These are phyloP conservation scores for Lasiurus borealis DNA, from an alignment of 2,113 vertebrate genomes.

Conservation along the genomic window DNA sequence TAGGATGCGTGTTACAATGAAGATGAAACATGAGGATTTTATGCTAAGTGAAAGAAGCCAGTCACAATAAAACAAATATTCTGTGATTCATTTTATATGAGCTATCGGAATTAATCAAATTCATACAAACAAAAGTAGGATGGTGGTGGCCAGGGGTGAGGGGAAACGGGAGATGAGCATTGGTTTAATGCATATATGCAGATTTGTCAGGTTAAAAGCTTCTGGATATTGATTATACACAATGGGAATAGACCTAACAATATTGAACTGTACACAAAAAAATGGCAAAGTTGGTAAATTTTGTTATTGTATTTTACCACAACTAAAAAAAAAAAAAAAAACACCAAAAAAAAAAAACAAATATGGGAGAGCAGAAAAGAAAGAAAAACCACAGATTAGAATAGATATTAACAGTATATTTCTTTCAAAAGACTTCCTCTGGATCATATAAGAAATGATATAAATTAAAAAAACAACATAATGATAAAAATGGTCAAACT, in stretches of 20 bases:
- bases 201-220: too few species aligned
- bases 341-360: too few species aligned
- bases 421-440: not conserved
- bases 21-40: not conserved
- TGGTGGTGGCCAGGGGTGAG: not conserved
- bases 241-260: not conserved
- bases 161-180: not conserved
- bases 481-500: not conserved
- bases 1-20: not conserved
- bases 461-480: not conserved
- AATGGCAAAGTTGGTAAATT: not conserved
- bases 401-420: not conserved
- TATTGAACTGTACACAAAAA: not conserved
- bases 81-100: not conserved
- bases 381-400: not conserved
- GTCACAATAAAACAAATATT: not conserved
- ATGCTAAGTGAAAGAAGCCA: not conserved
- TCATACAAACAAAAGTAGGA: not conserved
- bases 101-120: not conserved
- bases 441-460: not conserved
- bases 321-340: not conserved
- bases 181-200: not conserved
- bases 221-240: not conserved
- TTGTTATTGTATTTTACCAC: not conserved
- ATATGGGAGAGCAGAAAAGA: not conserved